Conservation (phyloP, 2,888 invertebrate genomes). For the Beris morrisii region DNA sequence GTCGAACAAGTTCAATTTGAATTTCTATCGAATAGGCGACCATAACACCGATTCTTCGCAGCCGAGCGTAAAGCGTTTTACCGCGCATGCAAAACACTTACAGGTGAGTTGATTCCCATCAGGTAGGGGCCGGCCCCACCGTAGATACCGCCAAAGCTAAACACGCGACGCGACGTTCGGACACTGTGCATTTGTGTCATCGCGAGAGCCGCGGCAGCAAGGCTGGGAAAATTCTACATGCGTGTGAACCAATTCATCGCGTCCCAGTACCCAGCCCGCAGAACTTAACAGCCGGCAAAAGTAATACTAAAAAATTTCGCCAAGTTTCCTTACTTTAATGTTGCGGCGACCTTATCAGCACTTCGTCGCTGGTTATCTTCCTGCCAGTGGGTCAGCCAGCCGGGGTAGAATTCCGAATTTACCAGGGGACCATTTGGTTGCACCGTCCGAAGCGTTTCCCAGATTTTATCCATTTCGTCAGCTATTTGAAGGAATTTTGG, state of each 20-base stretch:
- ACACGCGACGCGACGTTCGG: no score
- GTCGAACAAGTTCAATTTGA: constrained; percentile 33
- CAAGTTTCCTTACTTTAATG: constrained; percentile 51
- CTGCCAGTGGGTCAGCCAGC: constrained; percentile 91
- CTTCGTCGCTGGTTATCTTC: constrained; percentile 63
- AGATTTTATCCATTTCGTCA: constrained; percentile 52
- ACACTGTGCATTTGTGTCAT: no score
- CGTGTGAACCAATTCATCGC: constrained; percentile 29
- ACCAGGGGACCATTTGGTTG: constrained; percentile 77
- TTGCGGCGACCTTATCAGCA: constrained; percentile 59
- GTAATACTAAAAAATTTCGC: not conserved
- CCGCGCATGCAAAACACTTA: no score
- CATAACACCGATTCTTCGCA: not conserved
- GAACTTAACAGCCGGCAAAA: not conserved
- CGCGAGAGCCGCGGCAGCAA: no score
- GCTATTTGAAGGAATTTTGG: constrained; percentile 51
- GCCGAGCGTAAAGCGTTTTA: no score
- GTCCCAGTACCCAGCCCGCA: constrained; percentile 26
- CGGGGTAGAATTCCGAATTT: constrained; percentile 90
- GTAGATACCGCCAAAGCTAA: no score
- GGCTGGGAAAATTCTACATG: not conserved
- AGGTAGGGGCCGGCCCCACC: no score
- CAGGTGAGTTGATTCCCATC: no score
- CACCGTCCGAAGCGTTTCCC: constrained; percentile 58
- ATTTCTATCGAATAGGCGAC: constrained; percentile 33